phyloP scores from a whole-genome alignment of 2,888 invertebrate species.

The Trisateles emortualis region DNA sequence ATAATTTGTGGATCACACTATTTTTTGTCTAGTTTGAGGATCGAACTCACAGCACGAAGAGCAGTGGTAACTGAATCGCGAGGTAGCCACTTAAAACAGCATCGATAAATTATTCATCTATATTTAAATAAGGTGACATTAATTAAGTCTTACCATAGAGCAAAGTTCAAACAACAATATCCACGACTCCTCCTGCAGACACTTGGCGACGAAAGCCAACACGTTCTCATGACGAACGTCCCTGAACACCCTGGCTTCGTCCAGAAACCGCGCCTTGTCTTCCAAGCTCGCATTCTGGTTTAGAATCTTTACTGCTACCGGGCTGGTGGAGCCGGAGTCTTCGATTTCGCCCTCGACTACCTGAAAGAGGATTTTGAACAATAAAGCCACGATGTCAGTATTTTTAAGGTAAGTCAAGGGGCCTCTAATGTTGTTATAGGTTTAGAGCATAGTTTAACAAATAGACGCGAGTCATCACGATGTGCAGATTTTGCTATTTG shows the following conservation, averaged over 20 bases:
- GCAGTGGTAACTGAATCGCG: no score
- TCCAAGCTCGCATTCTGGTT: slow-evolving; percentile 92
- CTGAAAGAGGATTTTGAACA: slow-evolving; percentile 70
- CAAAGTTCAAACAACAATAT: slow-evolving; percentile 92
- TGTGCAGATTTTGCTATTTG: no score
- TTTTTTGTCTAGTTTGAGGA: no score
- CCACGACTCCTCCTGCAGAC: slow-evolving; percentile 93
- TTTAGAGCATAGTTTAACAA: no score
- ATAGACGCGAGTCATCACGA: no score
- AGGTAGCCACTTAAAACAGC: no score
- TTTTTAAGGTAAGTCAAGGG: no score
- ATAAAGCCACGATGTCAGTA: no score
- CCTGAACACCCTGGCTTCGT: slow-evolving; percentile 91
- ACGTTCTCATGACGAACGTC: slow-evolving; percentile 91
- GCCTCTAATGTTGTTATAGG: no score
- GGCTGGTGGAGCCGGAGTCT: slow-evolving; percentile 62
- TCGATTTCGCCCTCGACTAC: slow-evolving; percentile 93
- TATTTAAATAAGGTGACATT: not conserved
- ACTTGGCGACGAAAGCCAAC: slow-evolving; percentile 90
- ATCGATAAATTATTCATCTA: no score
- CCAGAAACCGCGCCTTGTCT: slow-evolving; percentile 92
- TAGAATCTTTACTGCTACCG: slow-evolving; percentile 93
- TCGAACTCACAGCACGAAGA: no score
- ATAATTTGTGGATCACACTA: no score
- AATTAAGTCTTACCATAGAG: slow-evolving; percentile 80